These are phyloP conservation scores for Passer montanus DNA, from an alignment of 2,113 vertebrate genomes.

Conservation along the genomic window DNA sequence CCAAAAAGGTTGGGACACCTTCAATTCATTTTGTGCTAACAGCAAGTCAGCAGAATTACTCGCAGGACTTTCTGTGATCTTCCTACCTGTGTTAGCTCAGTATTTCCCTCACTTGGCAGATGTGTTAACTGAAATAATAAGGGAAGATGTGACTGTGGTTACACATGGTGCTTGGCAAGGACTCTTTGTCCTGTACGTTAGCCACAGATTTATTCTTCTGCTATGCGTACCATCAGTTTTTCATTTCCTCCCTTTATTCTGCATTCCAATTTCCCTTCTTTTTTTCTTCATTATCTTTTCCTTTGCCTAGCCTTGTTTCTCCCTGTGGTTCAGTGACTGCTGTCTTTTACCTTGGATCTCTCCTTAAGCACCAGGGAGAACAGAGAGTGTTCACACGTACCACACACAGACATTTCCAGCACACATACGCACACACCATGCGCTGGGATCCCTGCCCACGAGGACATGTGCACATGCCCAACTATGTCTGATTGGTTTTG, in stretches of 20 bases:
- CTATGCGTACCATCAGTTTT: neutral
- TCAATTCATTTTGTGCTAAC: neutral
- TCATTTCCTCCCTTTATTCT: constrained; percentile 46
- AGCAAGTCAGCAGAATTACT: neutral
- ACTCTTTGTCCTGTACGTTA: constrained; percentile 43
- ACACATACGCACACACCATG: accelerated
- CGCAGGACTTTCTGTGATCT: neutral
- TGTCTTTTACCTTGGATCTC: neutral
- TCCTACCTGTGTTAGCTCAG: neutral
- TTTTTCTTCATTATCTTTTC: constrained; percentile 3
- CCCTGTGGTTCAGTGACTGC: neutral
- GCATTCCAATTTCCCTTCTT: neutral
- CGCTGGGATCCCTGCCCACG: neutral
- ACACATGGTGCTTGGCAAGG: constrained; percentile 45
- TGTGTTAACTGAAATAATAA: neutral
- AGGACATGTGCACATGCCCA: neutral
- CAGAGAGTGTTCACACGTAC: neutral
- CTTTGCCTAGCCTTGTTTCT: neutral
- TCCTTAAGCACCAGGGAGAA: neutral
- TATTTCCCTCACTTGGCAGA: neutral
- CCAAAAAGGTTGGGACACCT: neutral
- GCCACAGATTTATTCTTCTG: constrained; percentile 42
- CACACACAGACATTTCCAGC: neutral
- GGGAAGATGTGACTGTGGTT: constrained; percentile 46
- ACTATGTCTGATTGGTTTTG: neutral